Evolutionary conservation across 2,113 vertebrate genomes (phyloP).

Genomic region (Tringa solitaria): DNA sequence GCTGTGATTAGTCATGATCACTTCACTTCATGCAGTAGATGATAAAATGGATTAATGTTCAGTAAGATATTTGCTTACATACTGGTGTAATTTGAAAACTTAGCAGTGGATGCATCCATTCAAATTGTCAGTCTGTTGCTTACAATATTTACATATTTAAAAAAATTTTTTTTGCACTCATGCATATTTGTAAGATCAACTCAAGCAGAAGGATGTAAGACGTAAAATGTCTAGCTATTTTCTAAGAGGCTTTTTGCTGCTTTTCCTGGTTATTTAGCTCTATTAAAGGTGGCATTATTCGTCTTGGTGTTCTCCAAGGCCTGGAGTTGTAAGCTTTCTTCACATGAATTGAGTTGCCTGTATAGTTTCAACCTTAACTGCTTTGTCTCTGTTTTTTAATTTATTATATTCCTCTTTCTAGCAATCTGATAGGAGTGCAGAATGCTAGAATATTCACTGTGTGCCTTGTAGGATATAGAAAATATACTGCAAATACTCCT

Average conservation of each 20-base stretch:
- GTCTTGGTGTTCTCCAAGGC: not conserved
- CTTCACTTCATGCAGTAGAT: not conserved
- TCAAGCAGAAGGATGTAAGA: not conserved
- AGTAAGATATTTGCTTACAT: not conserved
- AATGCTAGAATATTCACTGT: not conserved
- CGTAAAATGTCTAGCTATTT: not conserved
- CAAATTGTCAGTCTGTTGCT: not conserved
- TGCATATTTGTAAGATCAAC: not conserved
- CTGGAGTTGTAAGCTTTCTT: not conserved
- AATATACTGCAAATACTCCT: not conserved
- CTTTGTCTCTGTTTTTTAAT: not conserved
- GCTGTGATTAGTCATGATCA: not conserved
- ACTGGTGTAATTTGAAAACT: not conserved
- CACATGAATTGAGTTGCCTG: not conserved
- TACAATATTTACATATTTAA: not conserved
- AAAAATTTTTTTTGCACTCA: not conserved
- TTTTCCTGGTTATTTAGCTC: not conserved
- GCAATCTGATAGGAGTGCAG: not conserved
- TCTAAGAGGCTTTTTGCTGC: not conserved
- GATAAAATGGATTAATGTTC: not conserved
- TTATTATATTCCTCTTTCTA: not conserved
- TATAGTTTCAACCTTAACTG: not conserved
- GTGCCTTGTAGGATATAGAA: not conserved
- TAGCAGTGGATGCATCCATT: not conserved
- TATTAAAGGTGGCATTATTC: not conserved